These are phyloP conservation scores for Phortica variegata DNA, from an alignment of 1,140 invertebrate species.

Conservation along the genomic window DNA sequence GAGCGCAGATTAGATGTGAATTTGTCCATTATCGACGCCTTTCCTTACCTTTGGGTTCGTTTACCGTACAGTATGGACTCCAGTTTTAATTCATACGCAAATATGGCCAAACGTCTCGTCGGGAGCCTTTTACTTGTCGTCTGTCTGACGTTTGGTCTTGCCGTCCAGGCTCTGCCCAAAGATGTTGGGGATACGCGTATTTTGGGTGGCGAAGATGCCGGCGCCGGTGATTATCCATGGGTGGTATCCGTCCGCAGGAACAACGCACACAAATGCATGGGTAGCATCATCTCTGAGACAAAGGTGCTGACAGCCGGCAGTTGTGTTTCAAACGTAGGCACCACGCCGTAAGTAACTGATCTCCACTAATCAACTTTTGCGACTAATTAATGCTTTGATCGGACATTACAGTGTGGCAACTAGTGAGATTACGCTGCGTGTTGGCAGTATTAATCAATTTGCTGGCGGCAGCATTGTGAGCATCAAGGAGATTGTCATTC, in stretches of 20 bases:
- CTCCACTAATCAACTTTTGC: background rate
- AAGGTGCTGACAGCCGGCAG: constrained; percentile 35
- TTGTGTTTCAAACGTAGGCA: constrained; percentile 29
- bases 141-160: constrained; percentile 3
- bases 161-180: constrained; percentile 18
- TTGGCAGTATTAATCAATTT: constrained; percentile 48
- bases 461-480: constrained; percentile 35
- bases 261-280: constrained; percentile 29
- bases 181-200: constrained; percentile 22
- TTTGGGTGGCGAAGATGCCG: constrained; percentile 35
- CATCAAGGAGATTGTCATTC: constrained; percentile 36
- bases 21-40: no score
- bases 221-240: constrained; percentile 27
- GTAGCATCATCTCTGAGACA: constrained; percentile 17
- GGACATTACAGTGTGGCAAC: constrained; percentile 19
- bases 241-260: constrained; percentile 35
- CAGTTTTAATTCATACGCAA: constrained; percentile 41
- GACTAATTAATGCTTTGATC: background rate
- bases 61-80: constrained; percentile 4
- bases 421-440: constrained; percentile 22
- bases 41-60: no score
- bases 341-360: constrained; percentile 30
- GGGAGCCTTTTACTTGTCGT: constrained; percentile 9
- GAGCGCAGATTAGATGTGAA: constrained; percentile 22
- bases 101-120: constrained; percentile 30